Conservation (phyloP, 2,113 vertebrate species). For the Campylorhamphus procurvoides region DNA sequence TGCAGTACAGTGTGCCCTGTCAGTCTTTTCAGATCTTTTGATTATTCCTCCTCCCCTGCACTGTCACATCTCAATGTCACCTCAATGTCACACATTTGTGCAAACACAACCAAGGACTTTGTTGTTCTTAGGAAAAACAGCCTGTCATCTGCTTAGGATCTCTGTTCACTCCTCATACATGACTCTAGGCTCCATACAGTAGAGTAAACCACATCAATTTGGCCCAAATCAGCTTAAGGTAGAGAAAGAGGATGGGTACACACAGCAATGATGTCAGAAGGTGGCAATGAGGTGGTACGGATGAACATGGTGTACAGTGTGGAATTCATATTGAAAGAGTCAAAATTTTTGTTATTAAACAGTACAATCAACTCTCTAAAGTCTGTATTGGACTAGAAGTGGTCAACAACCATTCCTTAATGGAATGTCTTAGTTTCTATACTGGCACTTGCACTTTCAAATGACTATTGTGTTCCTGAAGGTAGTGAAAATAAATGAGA, state of each 20-base stretch:
- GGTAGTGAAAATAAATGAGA: background rate
- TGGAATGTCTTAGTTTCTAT: background rate
- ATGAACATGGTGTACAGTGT: background rate
- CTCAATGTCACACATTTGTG: no score
- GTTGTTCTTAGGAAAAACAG: background rate
- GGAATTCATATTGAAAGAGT: background rate
- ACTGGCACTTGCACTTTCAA: background rate
- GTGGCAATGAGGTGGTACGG: background rate
- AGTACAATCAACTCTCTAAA: background rate
- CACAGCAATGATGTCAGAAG: background rate
- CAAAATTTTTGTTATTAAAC: background rate
- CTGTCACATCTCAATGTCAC: background rate
- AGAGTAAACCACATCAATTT: background rate
- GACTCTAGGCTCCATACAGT: background rate
- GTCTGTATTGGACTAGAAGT: background rate
- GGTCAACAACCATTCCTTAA: background rate
- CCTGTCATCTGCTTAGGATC: background rate
- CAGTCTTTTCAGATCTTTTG: background rate
- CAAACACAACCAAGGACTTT: background rate
- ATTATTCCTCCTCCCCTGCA: background rate
- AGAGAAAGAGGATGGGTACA: background rate
- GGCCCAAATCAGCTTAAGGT: background rate
- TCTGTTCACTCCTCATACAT: background rate
- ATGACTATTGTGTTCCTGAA: background rate
- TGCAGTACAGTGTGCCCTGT: background rate